Evolutionary conservation across 37 sponge, comb jelly and placozoan genomes (phyloP).

Genomic region (Cliona cf. orientalis): DNA sequence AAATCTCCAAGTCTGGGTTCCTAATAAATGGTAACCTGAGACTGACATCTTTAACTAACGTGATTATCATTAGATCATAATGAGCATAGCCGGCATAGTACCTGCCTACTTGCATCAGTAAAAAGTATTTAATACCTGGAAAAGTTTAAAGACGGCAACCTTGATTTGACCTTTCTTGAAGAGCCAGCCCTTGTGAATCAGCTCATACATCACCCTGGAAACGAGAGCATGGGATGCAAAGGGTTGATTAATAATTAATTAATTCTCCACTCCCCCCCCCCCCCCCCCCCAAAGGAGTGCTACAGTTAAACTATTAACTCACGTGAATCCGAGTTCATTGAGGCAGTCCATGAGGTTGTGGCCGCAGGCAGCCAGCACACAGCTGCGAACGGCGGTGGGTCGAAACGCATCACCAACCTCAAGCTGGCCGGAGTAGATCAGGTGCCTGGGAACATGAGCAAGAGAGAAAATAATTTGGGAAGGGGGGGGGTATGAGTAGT

Average conservation of each 20-base stretch:
- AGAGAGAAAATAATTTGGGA: too few species aligned
- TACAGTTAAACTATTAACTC: too few species aligned
- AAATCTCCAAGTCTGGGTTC: too few species aligned
- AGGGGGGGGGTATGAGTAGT: neutral
- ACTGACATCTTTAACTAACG: neutral
- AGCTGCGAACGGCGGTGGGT: constrained; percentile 54
- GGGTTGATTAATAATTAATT: neutral
- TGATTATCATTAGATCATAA: neutral
- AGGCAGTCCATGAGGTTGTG: constrained; percentile 59
- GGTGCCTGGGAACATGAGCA: too few species aligned
- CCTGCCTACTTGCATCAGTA: neutral
- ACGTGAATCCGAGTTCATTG: constrained; percentile 80
- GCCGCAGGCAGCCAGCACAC: constrained; percentile 53
- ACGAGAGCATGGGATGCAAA: neutral
- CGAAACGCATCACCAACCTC: constrained; percentile 49
- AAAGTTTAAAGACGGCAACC: constrained; percentile 54
- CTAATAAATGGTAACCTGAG: too few species aligned
- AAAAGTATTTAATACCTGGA: constrained; percentile 42
- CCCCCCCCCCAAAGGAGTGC: too few species aligned
- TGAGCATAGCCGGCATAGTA: neutral
- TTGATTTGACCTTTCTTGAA: constrained; percentile 72
- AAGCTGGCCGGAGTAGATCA: constrained; percentile 69
- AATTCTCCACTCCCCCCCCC: neutral
- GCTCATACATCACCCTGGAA: constrained; percentile 49
- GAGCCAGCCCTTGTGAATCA: constrained; percentile 60